phyloP scores from a whole-genome alignment of 2,888 invertebrate species.

The Corbicula japonica region DNA sequence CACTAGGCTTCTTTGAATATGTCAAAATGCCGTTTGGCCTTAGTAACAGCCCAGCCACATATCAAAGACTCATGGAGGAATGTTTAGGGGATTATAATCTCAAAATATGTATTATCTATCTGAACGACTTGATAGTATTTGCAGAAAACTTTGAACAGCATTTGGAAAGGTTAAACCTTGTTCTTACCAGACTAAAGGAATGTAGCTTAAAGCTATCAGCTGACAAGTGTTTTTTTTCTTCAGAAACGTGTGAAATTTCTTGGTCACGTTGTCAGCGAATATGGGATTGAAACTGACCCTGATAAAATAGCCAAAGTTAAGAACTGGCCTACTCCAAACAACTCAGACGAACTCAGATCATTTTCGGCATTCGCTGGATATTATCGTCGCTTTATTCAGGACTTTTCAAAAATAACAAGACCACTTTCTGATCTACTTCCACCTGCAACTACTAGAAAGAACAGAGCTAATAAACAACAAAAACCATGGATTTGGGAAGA shows the following conservation, averaged over 20 bases:
- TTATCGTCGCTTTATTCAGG: constrained; percentile 46
- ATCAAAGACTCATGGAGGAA: too few relatives aligned
- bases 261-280: constrained; percentile 47
- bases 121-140: too few relatives aligned
- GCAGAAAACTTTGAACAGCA: too few relatives aligned
- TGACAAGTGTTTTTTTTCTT: background rate
- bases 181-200: background rate
- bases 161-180: too few relatives aligned
- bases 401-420: constrained; percentile 50
- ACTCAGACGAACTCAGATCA: constrained; percentile 14
- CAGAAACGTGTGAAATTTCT: background rate
- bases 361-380: constrained; percentile 20
- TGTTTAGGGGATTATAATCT: too few relatives aligned
- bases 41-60: too few relatives aligned
- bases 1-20: too few relatives aligned
- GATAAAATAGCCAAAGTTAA: constrained; percentile 15
- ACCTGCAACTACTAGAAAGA: constrained; percentile 21
- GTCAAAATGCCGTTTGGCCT: too few relatives aligned
- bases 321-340: constrained; percentile 29
- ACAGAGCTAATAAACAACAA: constrained; percentile 1
- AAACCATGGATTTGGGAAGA: constrained; percentile 26
- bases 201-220: too few relatives aligned
- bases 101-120: too few relatives aligned
- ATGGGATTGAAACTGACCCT: constrained; percentile 26
- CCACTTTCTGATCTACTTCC: constrained; percentile 50